A percentile compares a stretch with the other conserved stretches of the same genome.
phyloP scores from a whole-genome alignment of 2,888 invertebrate genomes.

The Caenorhabditis japonica region DNA sequence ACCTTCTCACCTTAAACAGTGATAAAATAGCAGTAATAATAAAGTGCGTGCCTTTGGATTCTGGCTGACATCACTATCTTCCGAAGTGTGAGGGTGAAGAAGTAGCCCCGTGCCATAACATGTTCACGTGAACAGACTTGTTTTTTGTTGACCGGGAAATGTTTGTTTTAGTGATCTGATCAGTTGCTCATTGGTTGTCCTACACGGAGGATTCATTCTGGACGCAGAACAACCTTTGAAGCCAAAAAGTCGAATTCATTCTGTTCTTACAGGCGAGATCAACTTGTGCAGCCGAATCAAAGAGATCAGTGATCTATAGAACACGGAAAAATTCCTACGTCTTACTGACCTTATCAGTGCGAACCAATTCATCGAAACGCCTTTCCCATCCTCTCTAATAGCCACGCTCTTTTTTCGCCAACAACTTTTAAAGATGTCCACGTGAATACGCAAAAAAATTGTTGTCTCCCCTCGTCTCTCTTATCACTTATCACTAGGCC shows the following conservation, averaged over 20 bases:
- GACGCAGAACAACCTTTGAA: neutral
- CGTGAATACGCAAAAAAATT: no score
- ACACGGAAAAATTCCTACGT: neutral
- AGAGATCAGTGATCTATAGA: no score
- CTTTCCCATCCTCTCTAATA: neutral
- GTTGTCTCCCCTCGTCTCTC: neutral
- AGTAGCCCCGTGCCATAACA: no score
- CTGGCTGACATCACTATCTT: neutral
- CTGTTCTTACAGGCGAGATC: no score
- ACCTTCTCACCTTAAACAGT: conserved; percentile 10
- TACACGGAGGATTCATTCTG: neutral
- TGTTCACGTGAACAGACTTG: conserved; percentile 8
- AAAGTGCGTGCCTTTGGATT: neutral
- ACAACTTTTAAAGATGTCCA: conserved; percentile 17
- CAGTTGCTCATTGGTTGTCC: neutral
- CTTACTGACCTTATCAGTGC: conserved; percentile 19
- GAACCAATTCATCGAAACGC: conserved; percentile 2
- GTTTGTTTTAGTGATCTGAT: neutral
- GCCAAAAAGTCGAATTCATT: no score
- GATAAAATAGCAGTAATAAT: neutral
- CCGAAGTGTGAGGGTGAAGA: conserved; percentile 1
- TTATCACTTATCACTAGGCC: no score
- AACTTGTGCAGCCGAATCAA: conserved; percentile 16
- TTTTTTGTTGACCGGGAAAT: neutral
- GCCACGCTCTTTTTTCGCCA: neutral